Conservation (phyloP, 2,113 vertebrate genomes). For the Callionymus lyra region DNA sequence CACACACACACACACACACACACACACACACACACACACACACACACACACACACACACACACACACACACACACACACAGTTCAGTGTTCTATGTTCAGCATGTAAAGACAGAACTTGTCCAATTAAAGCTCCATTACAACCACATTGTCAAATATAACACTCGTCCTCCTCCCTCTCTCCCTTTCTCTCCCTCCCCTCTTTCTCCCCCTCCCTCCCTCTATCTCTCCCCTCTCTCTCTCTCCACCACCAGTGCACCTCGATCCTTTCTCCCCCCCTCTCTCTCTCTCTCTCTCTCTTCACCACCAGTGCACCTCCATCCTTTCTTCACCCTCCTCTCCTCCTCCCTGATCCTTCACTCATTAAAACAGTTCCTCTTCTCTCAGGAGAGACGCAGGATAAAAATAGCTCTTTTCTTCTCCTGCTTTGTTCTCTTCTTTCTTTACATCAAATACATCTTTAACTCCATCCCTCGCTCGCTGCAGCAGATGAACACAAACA, state of each 20-base stretch:
- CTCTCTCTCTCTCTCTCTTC: too few species aligned
- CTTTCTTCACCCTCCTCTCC: conserved; percentile 11
- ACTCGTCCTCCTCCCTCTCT: conserved; percentile 7
- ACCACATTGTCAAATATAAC: conserved; percentile 16
- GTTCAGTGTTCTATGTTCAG: neutral
- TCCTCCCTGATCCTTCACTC: conserved; percentile 49
- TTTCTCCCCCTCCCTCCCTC: conserved; percentile 15
- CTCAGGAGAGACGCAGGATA: conserved; percentile 45
- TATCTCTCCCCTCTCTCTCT: too few species aligned
- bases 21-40: too few species aligned
- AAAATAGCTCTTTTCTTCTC: conserved; percentile 51
- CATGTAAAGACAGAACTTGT: conserved; percentile 41
- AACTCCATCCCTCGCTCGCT: too few species aligned
- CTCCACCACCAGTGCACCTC: too few species aligned
- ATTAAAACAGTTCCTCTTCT: conserved; percentile 54
- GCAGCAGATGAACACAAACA: too few species aligned
- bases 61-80: too few species aligned
- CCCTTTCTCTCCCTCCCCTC: conserved; percentile 9
- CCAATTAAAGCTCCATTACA: conserved; percentile 49
- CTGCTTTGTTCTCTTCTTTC: conserved; percentile 17
- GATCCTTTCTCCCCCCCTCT: conserved; percentile 19
- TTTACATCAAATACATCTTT: conserved; percentile 44
- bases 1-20: neutral
- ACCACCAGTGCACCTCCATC: too few species aligned
- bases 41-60: too few species aligned